Evolutionary conservation across 2,113 vertebrate species (phyloP), one percentile per base, ranked within the genome.

Genomic region (Perognathus longimembris): DNA sequence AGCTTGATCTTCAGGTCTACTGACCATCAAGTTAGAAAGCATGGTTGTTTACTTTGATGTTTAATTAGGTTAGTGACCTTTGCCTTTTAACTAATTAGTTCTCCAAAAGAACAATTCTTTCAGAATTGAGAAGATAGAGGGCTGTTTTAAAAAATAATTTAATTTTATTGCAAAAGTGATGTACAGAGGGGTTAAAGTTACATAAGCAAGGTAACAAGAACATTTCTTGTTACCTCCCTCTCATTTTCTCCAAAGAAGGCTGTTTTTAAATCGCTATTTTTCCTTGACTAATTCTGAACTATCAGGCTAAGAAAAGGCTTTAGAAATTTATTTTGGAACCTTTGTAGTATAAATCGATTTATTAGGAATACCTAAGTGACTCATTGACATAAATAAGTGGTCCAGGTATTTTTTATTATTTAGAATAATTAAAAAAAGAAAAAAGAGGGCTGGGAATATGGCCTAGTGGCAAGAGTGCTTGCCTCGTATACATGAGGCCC

Each of bases 301-400:
- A 54, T 54, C 11, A 34, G 11, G 1, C 63, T 91, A 78, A 79
- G 30, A 64, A 79, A 38, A 32, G 32, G 17, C 26, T 79, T 66
- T 74, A 63, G 21, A 66, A 91, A 82, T 83, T 82, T 87, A 32
- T 70, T 88, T 83, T 73, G 78, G 54, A 77, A 85, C 4, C 26
- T 73, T 74, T 57, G 59, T 64, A 59, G 15, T 87, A 18, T 94
- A n/a, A 32, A 76, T n/a, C 28, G 34, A 34, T 80, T 89, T 40
- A 61, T 80, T 88, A 69, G 74, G 38, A 89, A 85, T 79, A 45
- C 32, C 34, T 59, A 10, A 5, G 40, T 24, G 28, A 74, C 26
- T 74, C 42, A 79, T 42, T 59, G 87, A 79, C 22, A 36, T 80
- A 21, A 86, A 28, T 45, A 73, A 85, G 22, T 77, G 89, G 18